These are phyloP conservation scores for Manacus vitellinus DNA, from an alignment of 2,113 vertebrate species.

Conservation along the genomic window DNA sequence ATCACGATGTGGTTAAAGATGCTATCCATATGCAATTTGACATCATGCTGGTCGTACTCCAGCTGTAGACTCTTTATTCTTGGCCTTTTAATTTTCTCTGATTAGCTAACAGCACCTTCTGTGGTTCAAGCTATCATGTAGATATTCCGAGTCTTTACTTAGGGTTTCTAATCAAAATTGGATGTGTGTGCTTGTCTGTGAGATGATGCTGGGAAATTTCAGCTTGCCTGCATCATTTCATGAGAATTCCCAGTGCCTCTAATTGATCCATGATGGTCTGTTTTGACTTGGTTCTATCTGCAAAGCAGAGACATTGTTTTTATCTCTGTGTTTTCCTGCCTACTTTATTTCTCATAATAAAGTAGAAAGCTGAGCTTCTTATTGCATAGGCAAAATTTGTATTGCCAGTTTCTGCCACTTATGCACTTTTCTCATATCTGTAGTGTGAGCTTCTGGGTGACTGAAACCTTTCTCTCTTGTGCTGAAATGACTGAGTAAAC, in stretches of 20 bases:
- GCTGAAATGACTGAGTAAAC: neutral
- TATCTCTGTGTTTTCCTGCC: neutral
- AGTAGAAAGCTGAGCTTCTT: neutral
- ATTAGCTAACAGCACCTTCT: constrained; percentile 52
- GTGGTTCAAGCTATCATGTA: constrained; percentile 3
- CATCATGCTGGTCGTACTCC: constrained; percentile 25
- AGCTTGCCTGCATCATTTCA: constrained; percentile 11
- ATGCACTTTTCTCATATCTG: neutral
- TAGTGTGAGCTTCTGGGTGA: neutral
- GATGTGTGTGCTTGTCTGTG: constrained; percentile 9
- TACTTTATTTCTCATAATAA: neutral
- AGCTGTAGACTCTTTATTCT: constrained; percentile 30
- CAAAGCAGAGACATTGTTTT: neutral
- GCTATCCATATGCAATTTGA: constrained; percentile 42
- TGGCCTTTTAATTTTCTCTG: constrained; percentile 53
- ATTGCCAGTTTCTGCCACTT: neutral
- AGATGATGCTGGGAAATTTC: constrained; percentile 27
- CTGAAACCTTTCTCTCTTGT: neutral
- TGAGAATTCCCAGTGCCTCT: constrained; percentile 49
- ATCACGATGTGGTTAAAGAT: constrained; percentile 15
- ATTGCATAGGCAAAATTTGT: neutral
- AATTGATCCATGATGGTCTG: constrained; percentile 51
- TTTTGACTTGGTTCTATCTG: constrained; percentile 9
- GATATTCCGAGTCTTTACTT: constrained; percentile 22
- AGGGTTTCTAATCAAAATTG: constrained; percentile 43